Evolutionary conservation across 2,797 vertebrate genomes (phyloP).

Genomic region (Apodemus agrarius): DNA sequence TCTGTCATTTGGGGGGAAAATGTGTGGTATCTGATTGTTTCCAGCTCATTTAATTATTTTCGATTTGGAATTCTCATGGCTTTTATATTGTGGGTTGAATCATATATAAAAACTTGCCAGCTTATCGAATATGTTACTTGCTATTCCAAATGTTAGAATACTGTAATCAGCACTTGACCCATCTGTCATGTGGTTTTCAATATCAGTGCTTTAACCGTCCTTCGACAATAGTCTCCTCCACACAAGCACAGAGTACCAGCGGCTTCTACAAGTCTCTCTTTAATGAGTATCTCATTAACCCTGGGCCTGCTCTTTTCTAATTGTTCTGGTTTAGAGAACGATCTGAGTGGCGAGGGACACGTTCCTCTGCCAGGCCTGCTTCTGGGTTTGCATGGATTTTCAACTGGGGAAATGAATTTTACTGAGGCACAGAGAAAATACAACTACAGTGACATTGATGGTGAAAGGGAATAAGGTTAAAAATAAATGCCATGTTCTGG

Average conservation of each 20-base stretch:
- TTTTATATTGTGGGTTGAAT: conserved; percentile 93
- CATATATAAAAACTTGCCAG: conserved; percentile 93
- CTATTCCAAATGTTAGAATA: conserved; percentile 93
- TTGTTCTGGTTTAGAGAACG: conserved; percentile 81
- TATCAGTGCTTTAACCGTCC: conserved; percentile 88
- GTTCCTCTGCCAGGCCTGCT: conserved; percentile 86
- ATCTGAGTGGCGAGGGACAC: conserved; percentile 82
- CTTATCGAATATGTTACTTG: conserved; percentile 93
- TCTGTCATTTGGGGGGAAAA: conserved; percentile 88
- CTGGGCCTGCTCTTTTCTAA: conserved; percentile 82
- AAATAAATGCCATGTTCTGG: conserved; percentile 69
- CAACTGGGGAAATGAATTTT: conserved; percentile 70
- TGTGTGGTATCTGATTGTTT: conserved; percentile 92
- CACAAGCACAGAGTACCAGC: conserved; percentile 78
- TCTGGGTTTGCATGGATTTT: conserved; percentile 87
- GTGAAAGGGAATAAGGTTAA: conserved; percentile 72
- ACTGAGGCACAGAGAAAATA: conserved; percentile 79
- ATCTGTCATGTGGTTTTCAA: conserved; percentile 92
- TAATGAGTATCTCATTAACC: conserved; percentile 83
- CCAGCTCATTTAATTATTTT: conserved; percentile 93
- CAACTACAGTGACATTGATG: conserved; percentile 80
- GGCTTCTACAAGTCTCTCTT: conserved; percentile 77
- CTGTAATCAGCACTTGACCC: conserved; percentile 92
- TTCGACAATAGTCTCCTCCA: conserved; percentile 86
- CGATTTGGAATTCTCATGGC: conserved; percentile 90